Percentiles rank a stretch among this genome's conserved stretches.
These are phyloP conservation scores for Caenorhabditis japonica DNA, from an alignment of 2,888 invertebrate species.

Conservation along the genomic window DNA sequence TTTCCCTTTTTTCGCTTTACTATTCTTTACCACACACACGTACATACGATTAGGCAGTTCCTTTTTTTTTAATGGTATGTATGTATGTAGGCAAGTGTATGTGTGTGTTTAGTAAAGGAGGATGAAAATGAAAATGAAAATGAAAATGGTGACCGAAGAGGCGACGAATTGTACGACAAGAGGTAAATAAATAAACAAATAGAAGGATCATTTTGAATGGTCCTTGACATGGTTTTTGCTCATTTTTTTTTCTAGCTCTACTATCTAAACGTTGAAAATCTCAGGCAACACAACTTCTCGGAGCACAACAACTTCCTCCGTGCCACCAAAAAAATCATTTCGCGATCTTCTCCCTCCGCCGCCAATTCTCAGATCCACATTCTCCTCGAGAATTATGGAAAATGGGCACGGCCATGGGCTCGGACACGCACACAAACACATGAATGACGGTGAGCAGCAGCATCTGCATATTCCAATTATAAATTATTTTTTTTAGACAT, in stretches of 20 bases:
- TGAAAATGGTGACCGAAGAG: constrained; percentile 2
- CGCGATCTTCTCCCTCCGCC: constrained; percentile 41
- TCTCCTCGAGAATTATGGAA: constrained; percentile 41
- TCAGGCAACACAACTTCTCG: constrained; percentile 43
- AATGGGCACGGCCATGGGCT: no score
- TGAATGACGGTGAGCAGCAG: constrained; percentile 50
- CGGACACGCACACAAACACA: constrained; percentile 25
- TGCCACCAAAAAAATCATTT: constrained; percentile 44
- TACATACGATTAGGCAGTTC: not conserved
- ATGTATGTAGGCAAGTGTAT: no score
- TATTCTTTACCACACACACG: not conserved
- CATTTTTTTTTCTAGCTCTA: no score
- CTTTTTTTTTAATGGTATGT: no score
- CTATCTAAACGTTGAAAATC: not conserved
- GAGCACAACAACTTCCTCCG: constrained; percentile 30
- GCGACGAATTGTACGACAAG: no score
- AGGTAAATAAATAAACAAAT: constrained; percentile 25
- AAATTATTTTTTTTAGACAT: constrained; percentile 43
- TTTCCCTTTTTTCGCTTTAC: not conserved
- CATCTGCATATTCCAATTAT: no score
- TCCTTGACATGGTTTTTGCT: constrained; percentile 21
- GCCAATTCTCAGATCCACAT: constrained; percentile 29
- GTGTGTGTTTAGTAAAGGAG: constrained; percentile 13
- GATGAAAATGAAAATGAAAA: constrained; percentile 28
- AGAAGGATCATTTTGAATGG: constrained; percentile 16